A percentile compares a stretch with the other conserved stretches of the same genome.
Evolutionary conservation across 2,113 vertebrate genomes (phyloP).

Genomic region (Turnix velox): DNA sequence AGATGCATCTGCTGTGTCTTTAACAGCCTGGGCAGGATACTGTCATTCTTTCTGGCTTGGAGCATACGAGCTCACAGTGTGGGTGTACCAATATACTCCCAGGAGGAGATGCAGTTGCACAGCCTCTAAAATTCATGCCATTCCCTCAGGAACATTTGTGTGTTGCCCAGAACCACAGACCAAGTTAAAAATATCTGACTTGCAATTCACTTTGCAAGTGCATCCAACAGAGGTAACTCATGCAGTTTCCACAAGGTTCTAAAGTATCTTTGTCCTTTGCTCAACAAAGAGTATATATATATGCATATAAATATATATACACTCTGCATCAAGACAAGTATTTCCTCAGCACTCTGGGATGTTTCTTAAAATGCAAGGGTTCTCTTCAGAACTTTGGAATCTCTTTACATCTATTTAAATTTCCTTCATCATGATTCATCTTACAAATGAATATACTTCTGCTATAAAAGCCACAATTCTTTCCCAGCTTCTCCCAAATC

Average conservation of each 20-base stretch:
- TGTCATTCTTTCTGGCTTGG: background rate
- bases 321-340: background rate
- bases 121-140: background rate
- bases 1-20: background rate
- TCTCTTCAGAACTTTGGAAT: background rate
- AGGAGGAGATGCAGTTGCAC: background rate
- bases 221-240: background rate
- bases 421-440: background rate
- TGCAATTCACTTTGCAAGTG: background rate
- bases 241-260: background rate
- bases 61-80: background rate
- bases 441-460: background rate
- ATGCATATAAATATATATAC: no score
- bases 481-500: background rate
- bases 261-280: background rate
- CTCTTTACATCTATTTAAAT: background rate
- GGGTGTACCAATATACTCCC: background rate
- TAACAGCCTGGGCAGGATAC: background rate
- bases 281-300: background rate
- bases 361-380: background rate
- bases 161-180: background rate
- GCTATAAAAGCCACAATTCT: background rate
- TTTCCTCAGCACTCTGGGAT: background rate
- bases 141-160: background rate
- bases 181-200: background rate